Conservation (phyloP, 2,797 vertebrate species). For the Premnoplex brunnescens region DNA sequence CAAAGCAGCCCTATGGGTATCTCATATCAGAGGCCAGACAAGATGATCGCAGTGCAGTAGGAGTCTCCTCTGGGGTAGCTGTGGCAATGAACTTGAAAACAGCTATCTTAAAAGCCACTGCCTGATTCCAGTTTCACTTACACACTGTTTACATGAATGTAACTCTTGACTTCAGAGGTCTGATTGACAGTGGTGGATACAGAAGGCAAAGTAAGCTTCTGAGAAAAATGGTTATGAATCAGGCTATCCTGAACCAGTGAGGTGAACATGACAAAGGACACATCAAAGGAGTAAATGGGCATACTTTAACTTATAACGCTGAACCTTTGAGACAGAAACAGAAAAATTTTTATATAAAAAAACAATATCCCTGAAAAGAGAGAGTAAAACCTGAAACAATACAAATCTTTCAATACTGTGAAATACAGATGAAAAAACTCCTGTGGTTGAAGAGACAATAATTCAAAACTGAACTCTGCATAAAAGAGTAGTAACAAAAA, state of each 20-base stretch:
- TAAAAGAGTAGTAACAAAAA: not conserved
- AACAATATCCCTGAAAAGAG: not conserved
- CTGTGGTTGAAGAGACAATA: not conserved
- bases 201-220: not conserved
- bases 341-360: not conserved
- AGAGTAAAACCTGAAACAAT: not conserved
- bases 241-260: not conserved
- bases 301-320: not conserved
- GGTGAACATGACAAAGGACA: not conserved
- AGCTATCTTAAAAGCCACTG: conserved; percentile 1
- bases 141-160: conserved; percentile 4
- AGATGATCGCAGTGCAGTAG: conserved; percentile 19
- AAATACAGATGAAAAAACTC: not conserved
- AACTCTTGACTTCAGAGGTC: conserved; percentile 6
- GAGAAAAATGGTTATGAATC: conserved; percentile 21
- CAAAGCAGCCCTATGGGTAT: not conserved
- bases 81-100: conserved; percentile 63
- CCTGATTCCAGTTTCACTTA: not conserved
- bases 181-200: not conserved
- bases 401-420: not conserved
- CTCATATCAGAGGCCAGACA: not conserved
- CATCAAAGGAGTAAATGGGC: not conserved
- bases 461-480: not conserved
- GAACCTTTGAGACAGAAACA: not conserved
- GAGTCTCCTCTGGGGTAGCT: conserved; percentile 17